Evolutionary conservation across 2,113 vertebrate genomes (phyloP), one percentile per base, ranked within the genome.

Genomic region (Xyliphius kryptos): DNA sequence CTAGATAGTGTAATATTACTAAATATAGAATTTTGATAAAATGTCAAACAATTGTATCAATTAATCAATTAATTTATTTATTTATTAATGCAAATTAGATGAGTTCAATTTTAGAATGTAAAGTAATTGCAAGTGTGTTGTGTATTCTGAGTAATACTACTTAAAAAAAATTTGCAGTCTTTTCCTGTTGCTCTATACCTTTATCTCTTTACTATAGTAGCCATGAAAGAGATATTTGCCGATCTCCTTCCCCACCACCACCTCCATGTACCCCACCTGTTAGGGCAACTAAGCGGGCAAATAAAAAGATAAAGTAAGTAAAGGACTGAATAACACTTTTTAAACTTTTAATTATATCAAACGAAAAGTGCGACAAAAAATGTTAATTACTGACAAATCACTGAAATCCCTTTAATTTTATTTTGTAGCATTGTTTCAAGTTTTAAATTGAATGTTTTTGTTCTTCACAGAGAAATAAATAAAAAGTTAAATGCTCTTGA

Each of bases 241-340:
- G 41, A 37, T 76, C 76, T 4, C 76, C 72, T 3, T 85, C 87
- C 49, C 83, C 87, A 26, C 77, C 84, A 0, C 77, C 79, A 5
- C 71, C 77, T 32, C 66, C 76, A 2, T 47, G 70, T 16, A 81
- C 61, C 46, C 78, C 76, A 0, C 49, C 63, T 36, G 60, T 50
- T 19, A 79, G 73, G 60, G 73, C 61, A 32, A 82, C 76, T 50
- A 67, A 15, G 6, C 66, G 63, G 2, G 69, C 75, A 40, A 64
- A 38, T 1, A 2, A 3, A 58, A 84, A 78, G 71, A 70, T 85
- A 56, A 67, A 8, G 86, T 86, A 51, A 73, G 78, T 69, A n/a
- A 32, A 44, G 3, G 4, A 53, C 14, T 53, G 14, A 10, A 15
- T 32, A 32, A 32, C 26, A 32, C 26, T 32, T 32, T 32, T 32